These are phyloP conservation scores for Gymnocypris eckloni DNA, from an alignment of 2,797 vertebrate species.

Conservation along the genomic window DNA sequence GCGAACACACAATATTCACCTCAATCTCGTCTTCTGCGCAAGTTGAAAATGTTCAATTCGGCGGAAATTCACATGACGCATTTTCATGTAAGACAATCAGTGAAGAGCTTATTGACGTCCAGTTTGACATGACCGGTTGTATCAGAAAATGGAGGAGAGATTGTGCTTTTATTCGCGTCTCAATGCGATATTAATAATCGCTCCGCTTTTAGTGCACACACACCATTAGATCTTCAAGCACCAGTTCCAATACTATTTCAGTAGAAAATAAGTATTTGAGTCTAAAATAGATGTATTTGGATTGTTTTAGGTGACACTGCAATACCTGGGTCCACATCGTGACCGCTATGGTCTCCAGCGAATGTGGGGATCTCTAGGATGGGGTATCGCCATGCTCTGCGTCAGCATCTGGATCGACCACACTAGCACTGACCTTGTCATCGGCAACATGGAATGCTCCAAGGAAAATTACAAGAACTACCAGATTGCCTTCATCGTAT, in stretches of 20 bases:
- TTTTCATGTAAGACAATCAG: too few relatives aligned
- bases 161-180: too few relatives aligned
- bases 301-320: conserved; percentile 77
- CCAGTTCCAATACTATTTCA: too few relatives aligned
- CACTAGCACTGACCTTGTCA: conserved; percentile 75
- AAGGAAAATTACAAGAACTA: conserved; percentile 89
- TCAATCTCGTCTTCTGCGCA: too few relatives aligned
- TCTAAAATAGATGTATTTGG: not conserved
- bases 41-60: too few relatives aligned
- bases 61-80: too few relatives aligned
- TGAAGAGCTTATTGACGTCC: too few relatives aligned
- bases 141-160: not conserved
- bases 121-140: too few relatives aligned
- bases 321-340: conserved; percentile 90
- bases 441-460: conserved; percentile 82
- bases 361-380: conserved; percentile 99
- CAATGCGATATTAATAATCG: too few relatives aligned
- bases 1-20: too few relatives aligned
- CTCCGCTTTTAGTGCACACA: not conserved
- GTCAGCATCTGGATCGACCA: conserved; percentile 96
- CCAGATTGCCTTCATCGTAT: conserved; percentile 91
- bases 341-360: conserved; percentile 95
- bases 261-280: not conserved
- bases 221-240: not conserved
- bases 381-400: conserved; percentile 93